A percentile compares a stretch with the other conserved stretches of the same genome.
phyloP scores from a whole-genome alignment of 53 echinoderm and acorn worm genomes.

The Echinarachnius parma region DNA sequence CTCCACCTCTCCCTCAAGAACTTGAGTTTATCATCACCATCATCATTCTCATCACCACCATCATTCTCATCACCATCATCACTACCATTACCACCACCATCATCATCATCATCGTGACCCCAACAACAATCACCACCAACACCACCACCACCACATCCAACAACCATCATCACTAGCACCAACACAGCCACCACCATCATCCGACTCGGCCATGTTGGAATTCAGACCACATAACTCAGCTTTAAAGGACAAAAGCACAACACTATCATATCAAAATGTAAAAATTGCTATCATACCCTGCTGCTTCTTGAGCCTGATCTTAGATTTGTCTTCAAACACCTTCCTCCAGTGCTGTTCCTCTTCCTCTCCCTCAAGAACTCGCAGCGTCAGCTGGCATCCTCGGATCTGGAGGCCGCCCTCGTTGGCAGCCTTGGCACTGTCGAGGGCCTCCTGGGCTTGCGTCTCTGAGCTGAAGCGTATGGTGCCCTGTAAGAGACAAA shows the following conservation, averaged over 20 bases:
- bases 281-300: conserved; percentile 47
- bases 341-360: conserved; percentile 82
- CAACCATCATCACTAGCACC: too few relatives aligned
- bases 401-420: conserved; percentile 62
- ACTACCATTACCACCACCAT: too few relatives aligned
- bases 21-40: too few relatives aligned
- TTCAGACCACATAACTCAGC: too few relatives aligned
- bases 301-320: conserved; percentile 70
- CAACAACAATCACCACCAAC: too few relatives aligned
- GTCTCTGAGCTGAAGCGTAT: conserved; percentile 76
- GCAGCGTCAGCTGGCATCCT: conserved; percentile 72
- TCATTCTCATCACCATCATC: too few relatives aligned
- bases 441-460: conserved; percentile 59
- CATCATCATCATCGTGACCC: too few relatives aligned
- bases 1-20: conserved; percentile 89
- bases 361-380: conserved; percentile 84
- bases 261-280: not conserved
- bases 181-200: too few relatives aligned
- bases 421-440: conserved; percentile 75
- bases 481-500: conserved; percentile 51
- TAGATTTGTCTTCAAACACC: conserved; percentile 76
- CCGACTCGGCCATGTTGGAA: too few relatives aligned
- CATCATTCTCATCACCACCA: too few relatives aligned
- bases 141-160: too few relatives aligned
- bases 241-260: not conserved